These are phyloP conservation scores for Sebastes iracundus DNA, from an alignment of 2,797 vertebrate species.

Conservation along the genomic window DNA sequence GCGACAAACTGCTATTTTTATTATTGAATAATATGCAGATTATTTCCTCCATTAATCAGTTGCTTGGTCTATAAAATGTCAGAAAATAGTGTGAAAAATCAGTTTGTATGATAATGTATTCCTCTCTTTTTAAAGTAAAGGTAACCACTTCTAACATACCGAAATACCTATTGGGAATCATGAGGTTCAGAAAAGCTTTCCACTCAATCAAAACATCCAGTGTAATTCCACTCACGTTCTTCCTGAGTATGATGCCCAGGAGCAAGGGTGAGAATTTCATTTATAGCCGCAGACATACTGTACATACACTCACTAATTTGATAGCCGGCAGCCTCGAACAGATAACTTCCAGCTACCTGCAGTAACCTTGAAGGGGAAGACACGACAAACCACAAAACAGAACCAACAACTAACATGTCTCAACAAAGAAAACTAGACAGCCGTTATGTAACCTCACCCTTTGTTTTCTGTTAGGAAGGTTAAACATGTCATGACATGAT, in stretches of 20 bases:
- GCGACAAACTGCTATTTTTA: neutral
- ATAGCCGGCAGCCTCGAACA: neutral
- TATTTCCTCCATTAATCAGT: neutral
- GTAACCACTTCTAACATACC: neutral
- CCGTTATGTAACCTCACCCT: conserved; percentile 13
- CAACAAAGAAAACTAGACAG: neutral
- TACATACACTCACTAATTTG: neutral
- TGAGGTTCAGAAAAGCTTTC: neutral
- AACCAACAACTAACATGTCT: conserved; percentile 6
- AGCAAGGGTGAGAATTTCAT: neutral
- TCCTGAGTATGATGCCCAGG: neutral
- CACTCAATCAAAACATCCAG: neutral
- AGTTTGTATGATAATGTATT: neutral
- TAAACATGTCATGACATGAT: conserved; percentile 43
- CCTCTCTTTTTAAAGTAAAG: neutral
- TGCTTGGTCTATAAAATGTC: neutral
- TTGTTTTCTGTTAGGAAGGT: conserved; percentile 35
- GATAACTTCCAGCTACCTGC: neutral
- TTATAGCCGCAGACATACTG: neutral
- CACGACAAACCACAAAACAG: neutral
- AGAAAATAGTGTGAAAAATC: neutral
- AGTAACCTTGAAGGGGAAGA: neutral
- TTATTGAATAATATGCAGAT: neutral
- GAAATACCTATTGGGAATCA: neutral
- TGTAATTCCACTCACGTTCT: neutral